phyloP scores from a whole-genome alignment of 1,140 invertebrate genomes.

The Drosophila subobscura region DNA sequence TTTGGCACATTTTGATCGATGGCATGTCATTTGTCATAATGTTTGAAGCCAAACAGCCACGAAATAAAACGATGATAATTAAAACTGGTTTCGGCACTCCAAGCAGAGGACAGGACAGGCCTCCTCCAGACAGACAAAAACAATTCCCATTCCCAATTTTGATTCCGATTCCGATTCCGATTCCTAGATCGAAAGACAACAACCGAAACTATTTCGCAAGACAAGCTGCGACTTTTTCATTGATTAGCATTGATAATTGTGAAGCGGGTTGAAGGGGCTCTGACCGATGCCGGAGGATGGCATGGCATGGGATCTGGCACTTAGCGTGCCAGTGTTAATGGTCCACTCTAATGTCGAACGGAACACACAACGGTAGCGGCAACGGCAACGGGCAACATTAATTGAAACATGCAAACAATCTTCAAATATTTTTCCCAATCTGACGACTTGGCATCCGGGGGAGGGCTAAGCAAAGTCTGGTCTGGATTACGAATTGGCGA shows the following conservation, averaged over 20 bases:
- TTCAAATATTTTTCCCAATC: conserved; percentile 9
- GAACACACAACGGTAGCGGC: too few species aligned
- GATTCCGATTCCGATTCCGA: background rate
- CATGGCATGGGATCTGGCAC: conserved; percentile 27
- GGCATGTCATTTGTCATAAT: conserved; percentile 41
- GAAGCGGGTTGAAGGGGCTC: conserved; percentile 38
- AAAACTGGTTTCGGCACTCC: conserved; percentile 41
- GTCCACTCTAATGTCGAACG: conserved; percentile 62
- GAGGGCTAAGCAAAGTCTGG: conserved; percentile 70
- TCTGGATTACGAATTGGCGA: conserved; percentile 1
- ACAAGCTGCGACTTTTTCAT: conserved; percentile 45
- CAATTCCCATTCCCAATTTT: background rate
- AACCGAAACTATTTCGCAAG: conserved; percentile 34
- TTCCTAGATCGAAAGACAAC: conserved; percentile 3
- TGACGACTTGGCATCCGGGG: conserved; percentile 33
- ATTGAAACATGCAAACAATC: conserved; percentile 70
- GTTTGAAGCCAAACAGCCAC: conserved; percentile 29
- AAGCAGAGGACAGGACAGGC: conserved; percentile 27
- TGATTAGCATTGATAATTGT: conserved; percentile 71
- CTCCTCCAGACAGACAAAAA: conserved; percentile 32
- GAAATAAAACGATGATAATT: conserved; percentile 26
- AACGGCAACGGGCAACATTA: conserved; percentile 39
- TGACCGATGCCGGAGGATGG: conserved; percentile 12
- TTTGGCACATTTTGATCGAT: conserved; percentile 49
- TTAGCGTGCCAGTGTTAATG: conserved; percentile 66